These are phyloP conservation scores for Leucopternis melanops DNA, from an alignment of 2,113 vertebrate species.

Conservation along the genomic window DNA sequence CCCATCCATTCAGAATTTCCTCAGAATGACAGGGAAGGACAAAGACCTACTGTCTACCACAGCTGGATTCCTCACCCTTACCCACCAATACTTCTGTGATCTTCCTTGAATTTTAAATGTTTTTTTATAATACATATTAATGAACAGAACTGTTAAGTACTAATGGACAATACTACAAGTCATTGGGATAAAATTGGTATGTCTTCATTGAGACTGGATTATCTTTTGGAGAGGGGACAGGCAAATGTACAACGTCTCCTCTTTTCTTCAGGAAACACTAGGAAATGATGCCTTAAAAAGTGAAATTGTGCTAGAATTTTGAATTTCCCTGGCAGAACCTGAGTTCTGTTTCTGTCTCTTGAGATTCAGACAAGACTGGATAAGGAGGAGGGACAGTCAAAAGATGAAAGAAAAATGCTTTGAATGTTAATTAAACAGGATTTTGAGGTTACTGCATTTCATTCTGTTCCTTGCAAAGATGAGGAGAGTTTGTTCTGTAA, in stretches of 20 bases:
- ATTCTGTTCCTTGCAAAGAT: not conserved
- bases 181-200: not conserved
- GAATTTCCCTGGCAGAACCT: not conserved
- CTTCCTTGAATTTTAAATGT: not conserved
- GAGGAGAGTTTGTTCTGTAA: not conserved
- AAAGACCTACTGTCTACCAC: not conserved
- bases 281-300: not conserved
- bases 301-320: not conserved
- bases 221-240: not conserved
- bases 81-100: not conserved
- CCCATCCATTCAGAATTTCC: not conserved
- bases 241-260: not conserved
- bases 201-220: not conserved
- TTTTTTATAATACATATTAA: not conserved
- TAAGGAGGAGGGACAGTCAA: not conserved
- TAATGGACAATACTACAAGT: not conserved
- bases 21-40: not conserved
- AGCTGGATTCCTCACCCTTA: not conserved
- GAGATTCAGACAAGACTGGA: not conserved
- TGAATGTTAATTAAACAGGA: not conserved
- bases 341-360: not conserved
- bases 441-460: not conserved
- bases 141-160: not conserved
- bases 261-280: not conserved
- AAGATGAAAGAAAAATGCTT: not conserved